Evolutionary conservation across 2,113 vertebrate species (phyloP).

Genomic region (Cranoglanis bouderius): DNA sequence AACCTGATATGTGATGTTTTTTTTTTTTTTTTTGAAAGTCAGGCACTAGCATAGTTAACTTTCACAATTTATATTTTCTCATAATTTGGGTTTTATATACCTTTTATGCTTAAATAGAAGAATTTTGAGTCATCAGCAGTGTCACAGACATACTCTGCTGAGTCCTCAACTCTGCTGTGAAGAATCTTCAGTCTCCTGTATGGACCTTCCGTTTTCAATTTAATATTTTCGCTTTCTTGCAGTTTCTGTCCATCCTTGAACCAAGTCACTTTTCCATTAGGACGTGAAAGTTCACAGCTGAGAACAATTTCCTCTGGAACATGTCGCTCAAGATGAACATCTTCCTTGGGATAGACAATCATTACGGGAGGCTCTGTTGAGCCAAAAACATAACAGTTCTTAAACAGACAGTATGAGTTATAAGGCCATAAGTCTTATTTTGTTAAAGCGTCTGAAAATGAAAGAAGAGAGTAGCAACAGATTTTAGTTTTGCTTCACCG

Average conservation of each 20-base stretch:
- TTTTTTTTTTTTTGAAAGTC: background rate
- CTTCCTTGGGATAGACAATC: constrained; percentile 82
- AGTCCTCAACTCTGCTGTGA: constrained; percentile 70
- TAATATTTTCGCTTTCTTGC: constrained; percentile 72
- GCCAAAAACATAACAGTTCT: background rate
- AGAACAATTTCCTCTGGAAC: constrained; percentile 82
- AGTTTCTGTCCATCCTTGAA: constrained; percentile 87
- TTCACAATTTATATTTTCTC: background rate
- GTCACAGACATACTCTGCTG: constrained; percentile 89
- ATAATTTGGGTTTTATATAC: constrained; percentile 62
- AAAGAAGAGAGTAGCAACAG: background rate
- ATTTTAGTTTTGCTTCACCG: background rate
- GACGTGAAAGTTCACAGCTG: constrained; percentile 84
- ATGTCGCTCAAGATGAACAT: constrained; percentile 77
- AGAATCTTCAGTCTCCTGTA: constrained; percentile 79
- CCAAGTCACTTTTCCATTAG: constrained; percentile 76
- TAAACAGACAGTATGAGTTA: background rate
- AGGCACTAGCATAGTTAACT: background rate
- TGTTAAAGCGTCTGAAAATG: background rate
- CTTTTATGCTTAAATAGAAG: constrained; percentile 86
- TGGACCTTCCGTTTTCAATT: constrained; percentile 79
- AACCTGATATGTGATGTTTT: background rate
- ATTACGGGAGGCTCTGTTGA: constrained; percentile 82
- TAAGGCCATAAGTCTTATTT: background rate
- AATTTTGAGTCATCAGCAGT: constrained; percentile 85